Percentiles rank a stretch among this genome's conserved stretches.
Evolutionary conservation across 2,888 invertebrate species (phyloP).

Genomic region (Corythucha ciliata): DNA sequence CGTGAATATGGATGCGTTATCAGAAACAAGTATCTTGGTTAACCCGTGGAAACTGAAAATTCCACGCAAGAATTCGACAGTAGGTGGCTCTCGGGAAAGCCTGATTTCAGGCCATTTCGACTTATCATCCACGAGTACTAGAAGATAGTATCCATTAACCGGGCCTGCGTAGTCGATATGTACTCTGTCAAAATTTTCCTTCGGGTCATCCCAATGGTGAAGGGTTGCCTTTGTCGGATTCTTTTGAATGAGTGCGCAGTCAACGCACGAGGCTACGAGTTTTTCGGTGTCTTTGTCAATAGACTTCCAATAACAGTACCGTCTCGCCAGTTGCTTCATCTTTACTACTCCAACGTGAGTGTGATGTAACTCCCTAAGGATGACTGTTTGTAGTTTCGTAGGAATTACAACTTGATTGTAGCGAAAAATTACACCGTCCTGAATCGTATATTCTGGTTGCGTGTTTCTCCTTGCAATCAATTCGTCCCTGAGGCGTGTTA

Average conservation of each 20-base stretch:
- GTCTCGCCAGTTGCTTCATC: conserved; percentile 35
- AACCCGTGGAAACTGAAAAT: conserved; percentile 34
- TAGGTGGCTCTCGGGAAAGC: conserved; percentile 21
- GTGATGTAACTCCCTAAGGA: conserved; percentile 6
- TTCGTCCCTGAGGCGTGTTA: no score
- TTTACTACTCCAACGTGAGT: conserved; percentile 30
- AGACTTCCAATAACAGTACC: conserved; percentile 37
- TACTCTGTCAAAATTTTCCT: conserved; percentile 26
- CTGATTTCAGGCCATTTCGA: conserved; percentile 26
- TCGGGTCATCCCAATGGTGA: conserved; percentile 26
- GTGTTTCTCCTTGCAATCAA: no score
- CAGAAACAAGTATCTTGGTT: conserved; percentile 32
- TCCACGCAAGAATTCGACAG: conserved; percentile 31
- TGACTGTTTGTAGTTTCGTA: not conserved
- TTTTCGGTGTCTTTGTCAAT: conserved; percentile 33
- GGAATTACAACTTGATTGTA: not conserved
- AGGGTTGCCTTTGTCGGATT: conserved; percentile 12
- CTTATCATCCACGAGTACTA: conserved; percentile 27
- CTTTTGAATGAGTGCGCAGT: conserved; percentile 4
- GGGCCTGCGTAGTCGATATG: conserved; percentile 11
- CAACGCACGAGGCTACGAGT: conserved; percentile 22
- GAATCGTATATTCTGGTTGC: not conserved
- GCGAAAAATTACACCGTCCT: conserved; percentile 6
- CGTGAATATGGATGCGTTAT: conserved; percentile 27
- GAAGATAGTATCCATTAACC: conserved; percentile 4